Evolutionary conservation across 30 jellyfish, hydroid and myxozoan species (phyloP).

Genomic region (Cassiopea xamachana): DNA sequence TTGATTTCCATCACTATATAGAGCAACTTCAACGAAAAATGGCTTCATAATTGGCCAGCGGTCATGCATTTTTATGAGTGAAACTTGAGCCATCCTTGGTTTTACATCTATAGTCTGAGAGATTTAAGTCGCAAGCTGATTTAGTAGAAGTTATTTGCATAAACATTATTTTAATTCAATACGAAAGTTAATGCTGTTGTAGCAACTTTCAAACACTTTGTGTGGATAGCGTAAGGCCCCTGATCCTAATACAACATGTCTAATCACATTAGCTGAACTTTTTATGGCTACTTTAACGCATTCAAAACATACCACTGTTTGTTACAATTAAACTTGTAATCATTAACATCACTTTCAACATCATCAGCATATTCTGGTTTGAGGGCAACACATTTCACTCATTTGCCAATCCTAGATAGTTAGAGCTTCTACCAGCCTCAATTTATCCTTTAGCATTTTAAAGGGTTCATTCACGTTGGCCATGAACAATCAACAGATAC

Average conservation of each 20-base stretch:
- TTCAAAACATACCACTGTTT: neutral
- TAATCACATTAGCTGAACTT: no score
- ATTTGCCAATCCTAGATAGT: neutral
- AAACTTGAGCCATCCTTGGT: no score
- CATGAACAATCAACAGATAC: constrained; percentile 17
- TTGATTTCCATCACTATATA: no score
- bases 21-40: no score
- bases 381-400: neutral
- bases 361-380: neutral
- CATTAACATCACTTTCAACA: neutral
- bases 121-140: no score
- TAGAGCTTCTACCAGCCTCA: neutral
- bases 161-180: no score
- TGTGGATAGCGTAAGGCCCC: neutral
- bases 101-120: no score
- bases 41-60: no score
- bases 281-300: neutral
- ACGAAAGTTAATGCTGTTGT: no score
- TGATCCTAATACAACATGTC: neutral
- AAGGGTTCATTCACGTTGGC: constrained; percentile 49
- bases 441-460: neutral
- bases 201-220: no score
- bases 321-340: neutral
- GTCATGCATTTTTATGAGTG: no score
- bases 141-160: no score